Evolutionary conservation across 1,140 invertebrate genomes (phyloP), one percentile per base, ranked within the genome.

Genomic region (Drosophila pseudoananassae): DNA sequence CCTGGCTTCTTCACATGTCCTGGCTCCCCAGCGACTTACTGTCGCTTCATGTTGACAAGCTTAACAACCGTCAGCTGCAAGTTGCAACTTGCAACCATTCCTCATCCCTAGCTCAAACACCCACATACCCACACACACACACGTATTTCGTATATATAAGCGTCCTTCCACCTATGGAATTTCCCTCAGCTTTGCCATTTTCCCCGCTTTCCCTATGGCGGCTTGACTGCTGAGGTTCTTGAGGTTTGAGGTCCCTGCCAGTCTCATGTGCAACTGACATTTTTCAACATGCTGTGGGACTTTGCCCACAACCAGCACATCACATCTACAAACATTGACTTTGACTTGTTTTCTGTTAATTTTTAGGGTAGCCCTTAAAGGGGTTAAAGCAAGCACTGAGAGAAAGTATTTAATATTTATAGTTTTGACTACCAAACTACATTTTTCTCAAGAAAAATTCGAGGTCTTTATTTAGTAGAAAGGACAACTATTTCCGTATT

Each of bases 281-380:
- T 83, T 82, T 78, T 73, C 78, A 73, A 81, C 60, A 63, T 63
- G 66, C 52, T 70, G 66, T 70, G 66, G 66, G 66, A 70, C 46
- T 57, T 52, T 1, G 14, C 38, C 54, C 29, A 10, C 50, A 64
- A 38, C 58, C 58, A 55, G 63, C 64, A 72, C 36, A 56, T 70
- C 51, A 46, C 60, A 58, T 82, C 47, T 71, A 53, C 78, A 77
- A 81, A 82, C 78, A 82, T 81, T 81, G 78, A 81, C 78, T 81
- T 78, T 82, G 74, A 78, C 73, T 81, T 74, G 61, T 59, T 55
- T 58, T 66, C 78, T 49, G 40, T 70, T 75, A 78, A 66, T 78
- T 73, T 69, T 61, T 43, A 27, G 33, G 57, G 43, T 14, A 17
- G 43, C 8, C 43, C 43, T 43, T 43, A 17, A 43, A 43, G 40